A percentile compares a stretch with the other conserved stretches of the same genome.
phyloP scores from a whole-genome alignment of 2,888 invertebrate species.

The Troides aeacus region DNA sequence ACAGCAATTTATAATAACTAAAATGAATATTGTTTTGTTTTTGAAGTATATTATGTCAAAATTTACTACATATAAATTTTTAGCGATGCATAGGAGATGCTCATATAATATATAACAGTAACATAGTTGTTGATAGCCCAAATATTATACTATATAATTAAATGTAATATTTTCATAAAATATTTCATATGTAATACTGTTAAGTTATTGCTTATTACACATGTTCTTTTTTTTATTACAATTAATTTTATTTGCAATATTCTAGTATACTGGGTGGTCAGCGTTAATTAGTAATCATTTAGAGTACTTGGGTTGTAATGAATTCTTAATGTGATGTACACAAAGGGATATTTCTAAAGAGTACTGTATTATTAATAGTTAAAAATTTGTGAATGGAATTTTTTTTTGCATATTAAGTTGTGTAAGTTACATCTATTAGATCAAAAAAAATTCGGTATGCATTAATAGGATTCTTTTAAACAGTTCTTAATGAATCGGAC shows the following conservation, averaged over 20 bases:
- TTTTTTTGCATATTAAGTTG: constrained; percentile 9
- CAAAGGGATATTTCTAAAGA: not conserved
- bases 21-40: too few species aligned
- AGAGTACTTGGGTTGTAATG: not conserved
- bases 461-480: not conserved
- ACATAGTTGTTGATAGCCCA: too few species aligned
- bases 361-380: not conserved
- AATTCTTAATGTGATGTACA: constrained; percentile 19
- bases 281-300: constrained; percentile 6
- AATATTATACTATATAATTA: too few species aligned
- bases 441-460: not conserved
- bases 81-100: too few species aligned
- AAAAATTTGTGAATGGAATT: not conserved
- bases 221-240: too few species aligned
- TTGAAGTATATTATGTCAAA: too few species aligned
- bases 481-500: not conserved
- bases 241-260: not conserved
- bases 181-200: too few species aligned
- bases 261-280: not conserved
- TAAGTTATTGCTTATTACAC: too few species aligned
- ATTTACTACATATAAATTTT: too few species aligned
- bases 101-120: too few species aligned
- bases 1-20: too few species aligned
- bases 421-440: not conserved
- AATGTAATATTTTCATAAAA: too few species aligned